Evolutionary conservation across 2,797 vertebrate species (phyloP).

Genomic region (Sparus aurata): DNA sequence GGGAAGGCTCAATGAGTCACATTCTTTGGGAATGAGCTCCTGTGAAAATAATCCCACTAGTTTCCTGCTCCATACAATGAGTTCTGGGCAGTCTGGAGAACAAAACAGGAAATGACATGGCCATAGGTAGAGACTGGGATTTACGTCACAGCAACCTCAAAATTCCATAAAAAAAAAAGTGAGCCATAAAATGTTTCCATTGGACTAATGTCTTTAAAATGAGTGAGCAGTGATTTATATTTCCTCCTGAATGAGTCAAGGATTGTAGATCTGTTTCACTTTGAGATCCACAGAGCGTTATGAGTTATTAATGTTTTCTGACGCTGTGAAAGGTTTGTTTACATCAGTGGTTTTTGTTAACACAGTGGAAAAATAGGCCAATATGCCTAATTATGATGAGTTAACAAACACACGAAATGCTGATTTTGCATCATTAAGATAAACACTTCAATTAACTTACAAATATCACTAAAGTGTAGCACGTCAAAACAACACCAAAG

Average conservation of each 20-base stretch:
- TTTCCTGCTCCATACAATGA: conserved; percentile 74
- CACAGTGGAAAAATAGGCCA: background rate
- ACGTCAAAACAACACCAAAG: background rate
- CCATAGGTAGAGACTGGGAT: conserved; percentile 37
- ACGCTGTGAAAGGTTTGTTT: conserved; percentile 24
- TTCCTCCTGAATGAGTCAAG: background rate
- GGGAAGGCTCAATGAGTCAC: conserved; percentile 54
- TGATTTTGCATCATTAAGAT: background rate
- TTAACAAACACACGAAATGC: background rate
- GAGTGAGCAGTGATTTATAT: background rate
- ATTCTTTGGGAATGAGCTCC: conserved; percentile 71
- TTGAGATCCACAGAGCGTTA: background rate
- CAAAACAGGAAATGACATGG: conserved; percentile 75
- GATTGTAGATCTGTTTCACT: conserved; percentile 8
- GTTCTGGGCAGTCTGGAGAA: conserved; percentile 31
- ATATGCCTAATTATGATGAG: background rate
- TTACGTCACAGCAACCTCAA: conserved; percentile 38
- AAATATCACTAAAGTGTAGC: background rate
- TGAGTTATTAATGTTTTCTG: background rate
- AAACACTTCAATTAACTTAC: background rate
- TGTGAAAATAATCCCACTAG: conserved; percentile 62
- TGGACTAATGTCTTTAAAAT: conserved; percentile 19
- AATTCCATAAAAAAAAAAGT: conserved; percentile 51
- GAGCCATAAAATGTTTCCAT: conserved; percentile 30
- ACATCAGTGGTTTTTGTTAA: conserved; percentile 9